A percentile compares a stretch with the other conserved stretches of the same genome.
These are phyloP conservation scores for Hyperopisus bebe DNA, from an alignment of 2,113 vertebrate species.

Conservation along the genomic window DNA sequence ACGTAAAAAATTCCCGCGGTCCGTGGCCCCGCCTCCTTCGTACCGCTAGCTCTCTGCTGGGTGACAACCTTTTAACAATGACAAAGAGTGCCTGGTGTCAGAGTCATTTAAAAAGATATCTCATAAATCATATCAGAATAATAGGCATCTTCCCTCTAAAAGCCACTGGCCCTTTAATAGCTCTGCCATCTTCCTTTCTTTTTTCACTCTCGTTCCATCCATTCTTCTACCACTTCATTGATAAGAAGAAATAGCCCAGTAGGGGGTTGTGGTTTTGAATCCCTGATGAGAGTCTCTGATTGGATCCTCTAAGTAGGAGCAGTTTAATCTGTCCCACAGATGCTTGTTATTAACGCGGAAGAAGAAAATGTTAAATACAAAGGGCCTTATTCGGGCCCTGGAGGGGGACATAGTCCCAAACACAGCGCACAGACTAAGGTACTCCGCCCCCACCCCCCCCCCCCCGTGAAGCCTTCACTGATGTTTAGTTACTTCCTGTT, in stretches of 20 bases:
- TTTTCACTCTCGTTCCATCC: not conserved
- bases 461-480: not conserved
- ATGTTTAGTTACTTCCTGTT: not conserved
- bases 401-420: not conserved
- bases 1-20: not conserved
- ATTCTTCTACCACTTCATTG: not conserved
- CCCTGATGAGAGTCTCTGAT: not conserved
- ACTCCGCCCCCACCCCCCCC: not conserved
- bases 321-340: not conserved
- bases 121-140: constrained; percentile 18
- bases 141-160: not conserved
- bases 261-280: not conserved
- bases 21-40: not conserved
- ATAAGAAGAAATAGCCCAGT: not conserved
- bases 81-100: not conserved
- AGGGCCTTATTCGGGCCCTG: not conserved
- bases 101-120: constrained; percentile 6
- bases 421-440: not conserved
- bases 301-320: not conserved
- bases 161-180: not conserved
- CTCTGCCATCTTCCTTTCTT: not conserved
- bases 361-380: not conserved
- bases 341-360: constrained; percentile 3
- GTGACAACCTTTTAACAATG: not conserved
- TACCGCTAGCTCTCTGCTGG: not conserved